These are phyloP conservation scores for Chrysoperla carnea DNA, from an alignment of 1,140 invertebrate genomes.

Conservation along the genomic window DNA sequence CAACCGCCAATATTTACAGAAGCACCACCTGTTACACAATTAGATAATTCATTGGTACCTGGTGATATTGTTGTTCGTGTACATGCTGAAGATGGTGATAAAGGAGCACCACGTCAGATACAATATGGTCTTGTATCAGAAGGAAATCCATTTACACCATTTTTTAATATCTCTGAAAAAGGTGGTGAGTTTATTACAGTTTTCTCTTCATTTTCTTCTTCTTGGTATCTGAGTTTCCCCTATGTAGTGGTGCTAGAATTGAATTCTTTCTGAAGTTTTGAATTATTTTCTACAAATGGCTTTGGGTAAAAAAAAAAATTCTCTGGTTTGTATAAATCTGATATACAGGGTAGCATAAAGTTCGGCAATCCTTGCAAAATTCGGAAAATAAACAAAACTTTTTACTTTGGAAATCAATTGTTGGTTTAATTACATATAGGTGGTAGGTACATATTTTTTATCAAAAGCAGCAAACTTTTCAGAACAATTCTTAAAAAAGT, in stretches of 20 bases:
- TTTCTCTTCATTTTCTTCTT: neutral
- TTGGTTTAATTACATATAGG: no score
- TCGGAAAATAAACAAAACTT: no score
- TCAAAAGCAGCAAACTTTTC: no score
- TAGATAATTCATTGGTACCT: slow-evolving; percentile 39
- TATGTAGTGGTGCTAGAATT: neutral
- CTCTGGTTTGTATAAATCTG: no score
- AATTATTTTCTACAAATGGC: slow-evolving; percentile 1
- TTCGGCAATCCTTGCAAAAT: no score
- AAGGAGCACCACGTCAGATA: slow-evolving; percentile 61
- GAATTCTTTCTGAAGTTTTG: neutral
- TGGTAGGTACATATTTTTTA: no score
- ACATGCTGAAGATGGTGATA: slow-evolving; percentile 76
- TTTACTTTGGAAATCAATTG: no score
- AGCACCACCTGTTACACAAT: slow-evolving; percentile 58
- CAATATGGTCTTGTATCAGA: slow-evolving; percentile 69
- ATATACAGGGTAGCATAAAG: no score
- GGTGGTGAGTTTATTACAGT: slow-evolving; percentile 37
- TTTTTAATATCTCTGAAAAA: slow-evolving; percentile 67
- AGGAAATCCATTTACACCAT: slow-evolving; percentile 61
- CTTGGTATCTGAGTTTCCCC: slow-evolving; percentile 2
- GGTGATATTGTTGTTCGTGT: slow-evolving; percentile 51
- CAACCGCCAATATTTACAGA: slow-evolving; percentile 68
- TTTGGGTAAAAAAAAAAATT: no score
- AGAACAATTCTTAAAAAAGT: no score